Evolutionary conservation across 2,888 invertebrate genomes (phyloP).

Genomic region (Drosophila kuntzei): DNA sequence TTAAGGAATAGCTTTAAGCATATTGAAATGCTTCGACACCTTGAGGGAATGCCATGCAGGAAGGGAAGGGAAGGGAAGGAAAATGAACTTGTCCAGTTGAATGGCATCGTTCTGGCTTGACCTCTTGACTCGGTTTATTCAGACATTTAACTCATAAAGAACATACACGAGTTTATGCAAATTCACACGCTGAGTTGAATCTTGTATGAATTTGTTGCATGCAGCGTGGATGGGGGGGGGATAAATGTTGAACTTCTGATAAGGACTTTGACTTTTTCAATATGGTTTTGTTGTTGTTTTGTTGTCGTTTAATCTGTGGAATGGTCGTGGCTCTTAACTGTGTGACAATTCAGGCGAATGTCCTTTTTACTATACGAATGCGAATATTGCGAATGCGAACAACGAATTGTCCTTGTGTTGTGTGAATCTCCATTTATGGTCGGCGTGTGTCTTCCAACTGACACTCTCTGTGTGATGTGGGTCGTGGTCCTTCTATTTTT

Average conservation of each 20-base stretch:
- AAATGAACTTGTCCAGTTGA: neutral
- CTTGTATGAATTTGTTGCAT: constrained; percentile 23
- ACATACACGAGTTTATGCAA: constrained; percentile 20
- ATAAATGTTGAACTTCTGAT: constrained; percentile 10
- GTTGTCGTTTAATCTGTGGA: constrained; percentile 16
- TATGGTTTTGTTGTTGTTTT: neutral
- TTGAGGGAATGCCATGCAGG: neutral
- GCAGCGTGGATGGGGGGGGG: constrained; percentile 14
- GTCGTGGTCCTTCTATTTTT: constrained; percentile 40
- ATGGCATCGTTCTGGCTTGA: constrained; percentile 10
- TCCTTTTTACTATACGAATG: constrained; percentile 53
- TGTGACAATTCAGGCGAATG: constrained; percentile 58
- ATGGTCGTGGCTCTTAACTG: constrained; percentile 27
- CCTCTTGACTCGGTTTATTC: constrained; percentile 2
- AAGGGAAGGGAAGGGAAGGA: no score
- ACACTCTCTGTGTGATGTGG: constrained; percentile 44
- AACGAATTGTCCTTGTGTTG: constrained; percentile 17
- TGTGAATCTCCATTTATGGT: constrained; percentile 12
- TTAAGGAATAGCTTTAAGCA: neutral
- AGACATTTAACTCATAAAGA: constrained; percentile 8
- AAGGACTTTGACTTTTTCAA: constrained; percentile 22
- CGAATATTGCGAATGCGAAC: constrained; percentile 31
- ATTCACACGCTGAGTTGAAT: constrained; percentile 9
- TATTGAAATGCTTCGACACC: neutral
- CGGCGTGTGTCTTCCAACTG: constrained; percentile 14